Base-by-base conservation (phyloP, 2,888 invertebrate genomes). In the Dascillus cervinus region DNA sequence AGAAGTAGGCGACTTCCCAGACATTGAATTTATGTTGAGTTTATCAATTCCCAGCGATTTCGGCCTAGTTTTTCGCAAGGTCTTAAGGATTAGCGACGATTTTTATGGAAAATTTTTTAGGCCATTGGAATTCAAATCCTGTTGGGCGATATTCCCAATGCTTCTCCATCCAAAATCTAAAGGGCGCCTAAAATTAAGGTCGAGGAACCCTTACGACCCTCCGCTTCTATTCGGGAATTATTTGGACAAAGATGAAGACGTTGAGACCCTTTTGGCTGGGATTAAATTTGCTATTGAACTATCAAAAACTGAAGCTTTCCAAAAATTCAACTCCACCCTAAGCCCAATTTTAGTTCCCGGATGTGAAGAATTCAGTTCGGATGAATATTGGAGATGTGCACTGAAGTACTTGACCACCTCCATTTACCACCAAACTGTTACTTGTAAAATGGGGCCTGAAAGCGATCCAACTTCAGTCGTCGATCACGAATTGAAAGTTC, bases 141-240 rank as follows among this genome's bases (percentile, higher is more conserved):
- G 52, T 2, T 55, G 49, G 44, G 43, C 38, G 34, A 53, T 81
- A 1, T 75, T 81, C 43, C 82, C 83, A 0, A 80, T 83, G 66
- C 55, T 84, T 15, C 72, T 84, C 59, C 69, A 81, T 41, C 84
- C 86, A 0, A 73, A 75, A 52, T 83, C 83, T n/a, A 69, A 70
- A 43, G 84, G 85, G 0, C 67, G 74, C 37, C 60, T 85, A 0
- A 69, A 67, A 58, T 66, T 91, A n/a, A 72, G 70, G 49, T 80
- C 77, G 6, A 75, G 67, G 34, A 76, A 88, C 57, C 86, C 88
- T 0, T 72, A 73, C 45, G 71, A 75, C 0, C 74, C 79, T 47
- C 87, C 90, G 0, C 64, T 73, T n/a, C 70, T 89, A 29, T 75
- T 86, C 44, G 82, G 87, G 0, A 85, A 84, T 56, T 95, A 91